Evolutionary conservation across 1,140 invertebrate species (phyloP), one percentile per base, ranked within the genome.

Genomic region (Anthonomus grandis): DNA sequence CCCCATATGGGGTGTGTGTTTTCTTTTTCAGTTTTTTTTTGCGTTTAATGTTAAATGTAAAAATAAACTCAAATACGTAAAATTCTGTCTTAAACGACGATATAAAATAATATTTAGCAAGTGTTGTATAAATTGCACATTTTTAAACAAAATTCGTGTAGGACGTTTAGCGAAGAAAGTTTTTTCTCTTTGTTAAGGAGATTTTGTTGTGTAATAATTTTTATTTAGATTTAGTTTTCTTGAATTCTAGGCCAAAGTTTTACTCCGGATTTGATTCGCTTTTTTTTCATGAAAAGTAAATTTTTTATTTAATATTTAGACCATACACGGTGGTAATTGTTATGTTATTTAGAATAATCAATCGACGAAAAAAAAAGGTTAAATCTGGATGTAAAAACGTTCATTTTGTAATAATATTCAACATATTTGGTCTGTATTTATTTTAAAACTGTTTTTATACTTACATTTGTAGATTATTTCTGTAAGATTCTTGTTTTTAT

Each of bases 51-150:
- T n/a, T n/a, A 31, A 34, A 59, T 23, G 64, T 68, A 60, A 64
- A 67, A 69, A 66, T 65, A 64, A 66, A 65, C 49, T 62, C 57
- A 64, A 64, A 69, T 66, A 69, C 67, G 67, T 68, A 69, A 68
- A 59, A 47, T 64, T 61, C 63, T 60, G 55, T 66, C 58, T 64
- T 58, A 53, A 55, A 57, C 57, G 56, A 62, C 62, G 45, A 62
- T 60, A 49, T 15, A 25, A 36, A 27, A 17, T 41, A 65, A 18
- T 58, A 58, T 57, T 63, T 70, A 67, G 66, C 68, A 65, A 71
- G 70, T 22, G 66, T 62, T 71, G 69, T 66, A 64, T 48, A 65
- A 64, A 64, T 65, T 67, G 70, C 70, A 72, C 70, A 70, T 70
- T 70, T 70, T 67, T 73, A 69, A 70, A 71, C 44, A 63, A 64